These are phyloP conservation scores for Anagyrus pseudococci DNA, from an alignment of 2,888 invertebrate species.

Conservation along the genomic window DNA sequence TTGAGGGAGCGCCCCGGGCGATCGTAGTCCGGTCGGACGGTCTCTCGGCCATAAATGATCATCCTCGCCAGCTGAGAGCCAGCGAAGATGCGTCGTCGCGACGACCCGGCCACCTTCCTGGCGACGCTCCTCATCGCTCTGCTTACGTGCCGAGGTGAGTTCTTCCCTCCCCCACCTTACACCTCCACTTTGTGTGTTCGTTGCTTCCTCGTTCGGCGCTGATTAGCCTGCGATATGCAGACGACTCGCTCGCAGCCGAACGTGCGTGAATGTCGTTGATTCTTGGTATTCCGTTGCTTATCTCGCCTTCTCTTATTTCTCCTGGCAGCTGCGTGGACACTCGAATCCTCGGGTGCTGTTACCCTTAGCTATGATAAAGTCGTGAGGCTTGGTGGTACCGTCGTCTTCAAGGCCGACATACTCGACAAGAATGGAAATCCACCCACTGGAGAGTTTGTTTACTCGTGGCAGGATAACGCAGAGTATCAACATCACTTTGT, in stretches of 20 bases:
- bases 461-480: conserved; percentile 70
- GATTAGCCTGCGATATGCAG: too few species aligned
- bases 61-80: conserved; percentile 37
- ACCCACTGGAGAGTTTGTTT: conserved; percentile 65
- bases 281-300: neutral
- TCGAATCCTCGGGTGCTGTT: conserved; percentile 22
- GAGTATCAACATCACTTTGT: conserved; percentile 62
- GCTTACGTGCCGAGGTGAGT: conserved; percentile 28
- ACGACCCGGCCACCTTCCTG: conserved; percentile 22
- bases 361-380: conserved; percentile 70
- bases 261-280: too few species aligned
- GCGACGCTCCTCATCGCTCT: conserved; percentile 8
- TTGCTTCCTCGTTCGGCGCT: too few species aligned
- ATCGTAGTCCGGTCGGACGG: too few species aligned
- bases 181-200: too few species aligned
- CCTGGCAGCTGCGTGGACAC: conserved; percentile 1
- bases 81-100: conserved; percentile 29
- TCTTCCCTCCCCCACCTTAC: too few species aligned
- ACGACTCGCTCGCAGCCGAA: too few species aligned
- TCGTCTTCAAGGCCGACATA: conserved; percentile 73
- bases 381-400: conserved; percentile 74
- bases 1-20: too few species aligned
- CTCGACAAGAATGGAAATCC: conserved; percentile 55
- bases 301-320: neutral
- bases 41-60: conserved; percentile 37